Percentiles rank a stretch among this genome's conserved stretches.
These are phyloP conservation scores for Nasonovia ribisnigri DNA, from an alignment of 2,888 invertebrate species.

Conservation along the genomic window DNA sequence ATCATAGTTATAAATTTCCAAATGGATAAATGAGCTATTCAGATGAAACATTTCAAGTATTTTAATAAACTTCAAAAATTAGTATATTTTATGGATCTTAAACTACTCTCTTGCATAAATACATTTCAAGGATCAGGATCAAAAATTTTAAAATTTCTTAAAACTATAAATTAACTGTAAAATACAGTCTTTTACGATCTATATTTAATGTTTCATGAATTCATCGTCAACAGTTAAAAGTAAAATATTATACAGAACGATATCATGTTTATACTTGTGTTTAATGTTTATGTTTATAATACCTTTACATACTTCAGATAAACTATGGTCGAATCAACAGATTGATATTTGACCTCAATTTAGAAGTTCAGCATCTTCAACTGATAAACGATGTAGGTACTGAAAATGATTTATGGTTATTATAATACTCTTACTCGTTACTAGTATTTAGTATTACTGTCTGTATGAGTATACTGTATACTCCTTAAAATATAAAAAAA, in stretches of 20 bases:
- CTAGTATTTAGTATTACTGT: not conserved
- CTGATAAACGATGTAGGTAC: not conserved
- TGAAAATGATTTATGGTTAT: not conserved
- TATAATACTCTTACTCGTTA: no score
- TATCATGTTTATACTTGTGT: not conserved
- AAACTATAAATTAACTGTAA: not conserved
- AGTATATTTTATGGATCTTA: not conserved
- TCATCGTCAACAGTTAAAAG: not conserved
- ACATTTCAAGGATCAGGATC: not conserved
- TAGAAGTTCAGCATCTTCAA: not conserved
- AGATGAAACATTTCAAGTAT: not conserved
- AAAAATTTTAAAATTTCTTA: not conserved
- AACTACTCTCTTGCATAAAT: not conserved
- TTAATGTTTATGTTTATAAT: not conserved
- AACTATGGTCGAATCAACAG: slow-evolving; percentile 23
- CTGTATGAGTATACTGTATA: not conserved
- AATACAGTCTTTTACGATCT: not conserved
- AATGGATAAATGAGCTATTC: not conserved
- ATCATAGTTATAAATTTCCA: not conserved
- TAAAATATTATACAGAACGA: not conserved
- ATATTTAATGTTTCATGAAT: not conserved
- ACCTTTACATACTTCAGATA: not conserved
- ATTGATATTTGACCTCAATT: slow-evolving; percentile 52
- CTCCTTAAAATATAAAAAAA: not conserved
- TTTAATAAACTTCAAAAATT: not conserved